Evolutionary conservation across 2,113 vertebrate genomes (phyloP).

Genomic region (Mastomys coucha): DNA sequence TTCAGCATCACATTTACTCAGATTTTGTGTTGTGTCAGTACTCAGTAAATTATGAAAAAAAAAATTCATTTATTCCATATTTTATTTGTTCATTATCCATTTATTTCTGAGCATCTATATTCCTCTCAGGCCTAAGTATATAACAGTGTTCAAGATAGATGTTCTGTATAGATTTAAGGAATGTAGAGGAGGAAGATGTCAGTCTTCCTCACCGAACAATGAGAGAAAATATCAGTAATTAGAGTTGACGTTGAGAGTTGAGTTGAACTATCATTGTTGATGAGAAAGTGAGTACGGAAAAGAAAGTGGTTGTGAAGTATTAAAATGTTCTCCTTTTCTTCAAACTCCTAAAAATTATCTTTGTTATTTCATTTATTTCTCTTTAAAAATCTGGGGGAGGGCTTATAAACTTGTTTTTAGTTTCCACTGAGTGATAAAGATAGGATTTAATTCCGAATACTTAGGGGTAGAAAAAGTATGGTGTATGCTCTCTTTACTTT

Average conservation of each 20-base stretch:
- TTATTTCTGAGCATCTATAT: conserved; percentile 15
- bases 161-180: conserved; percentile 8
- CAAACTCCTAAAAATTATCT: conserved; percentile 34
- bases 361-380: conserved; percentile 3
- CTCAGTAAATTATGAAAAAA: not conserved
- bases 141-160: not conserved
- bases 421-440: not conserved
- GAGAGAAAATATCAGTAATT: not conserved
- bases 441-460: conserved; percentile 11
- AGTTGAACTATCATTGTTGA: not conserved
- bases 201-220: not conserved
- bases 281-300: not conserved
- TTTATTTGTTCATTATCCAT: conserved; percentile 26
- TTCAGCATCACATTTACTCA: not conserved
- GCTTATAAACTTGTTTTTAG: not conserved
- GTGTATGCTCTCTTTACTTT: not conserved
- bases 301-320: not conserved
- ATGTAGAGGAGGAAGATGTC: not conserved
- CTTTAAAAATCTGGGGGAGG: not conserved
- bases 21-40: not conserved
- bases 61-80: not conserved
- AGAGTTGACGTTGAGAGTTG: conserved; percentile 37
- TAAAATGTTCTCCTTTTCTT: conserved; percentile 44
- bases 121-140: not conserved
- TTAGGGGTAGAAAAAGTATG: not conserved